Conservation (phyloP, 2,888 invertebrate genomes). For the Magallana nippona region DNA sequence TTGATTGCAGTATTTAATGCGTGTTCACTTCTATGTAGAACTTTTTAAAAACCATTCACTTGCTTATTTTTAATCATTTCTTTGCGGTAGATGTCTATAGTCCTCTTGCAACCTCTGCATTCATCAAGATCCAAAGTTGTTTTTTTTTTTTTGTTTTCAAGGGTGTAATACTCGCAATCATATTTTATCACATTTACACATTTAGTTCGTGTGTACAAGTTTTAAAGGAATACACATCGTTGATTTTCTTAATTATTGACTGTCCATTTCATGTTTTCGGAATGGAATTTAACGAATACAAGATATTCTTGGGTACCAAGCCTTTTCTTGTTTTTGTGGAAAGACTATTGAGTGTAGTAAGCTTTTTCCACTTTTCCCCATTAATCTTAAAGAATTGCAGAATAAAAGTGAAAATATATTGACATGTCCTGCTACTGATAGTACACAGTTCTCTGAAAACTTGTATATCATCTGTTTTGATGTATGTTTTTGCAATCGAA, state of each 20-base stretch:
- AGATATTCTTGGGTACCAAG: not conserved
- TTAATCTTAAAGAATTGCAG: too few species aligned
- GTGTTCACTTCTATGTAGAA: too few species aligned
- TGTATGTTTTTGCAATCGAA: too few species aligned
- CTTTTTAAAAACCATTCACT: too few species aligned
- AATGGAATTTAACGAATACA: not conserved
- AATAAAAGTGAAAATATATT: too few species aligned
- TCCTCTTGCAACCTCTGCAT: not conserved
- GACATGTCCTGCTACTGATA: too few species aligned
- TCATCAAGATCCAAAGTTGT: not conserved
- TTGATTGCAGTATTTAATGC: too few species aligned
- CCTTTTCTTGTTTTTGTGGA: not conserved
- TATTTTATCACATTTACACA: not conserved
- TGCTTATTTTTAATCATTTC: too few species aligned
- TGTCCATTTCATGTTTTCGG: not conserved
- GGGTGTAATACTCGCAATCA: not conserved
- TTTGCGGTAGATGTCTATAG: too few species aligned
- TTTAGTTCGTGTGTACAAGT: not conserved
- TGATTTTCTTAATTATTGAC: not conserved
- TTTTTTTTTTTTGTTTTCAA: constrained; percentile 9
- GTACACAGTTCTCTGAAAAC: too few species aligned
- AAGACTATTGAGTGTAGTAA: not conserved
- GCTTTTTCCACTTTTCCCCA: too few species aligned
- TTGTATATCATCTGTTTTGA: too few species aligned
- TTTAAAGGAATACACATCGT: not conserved